phyloP scores from a whole-genome alignment of 2,113 vertebrate genomes.

The Pyrgilauda ruficollis region DNA sequence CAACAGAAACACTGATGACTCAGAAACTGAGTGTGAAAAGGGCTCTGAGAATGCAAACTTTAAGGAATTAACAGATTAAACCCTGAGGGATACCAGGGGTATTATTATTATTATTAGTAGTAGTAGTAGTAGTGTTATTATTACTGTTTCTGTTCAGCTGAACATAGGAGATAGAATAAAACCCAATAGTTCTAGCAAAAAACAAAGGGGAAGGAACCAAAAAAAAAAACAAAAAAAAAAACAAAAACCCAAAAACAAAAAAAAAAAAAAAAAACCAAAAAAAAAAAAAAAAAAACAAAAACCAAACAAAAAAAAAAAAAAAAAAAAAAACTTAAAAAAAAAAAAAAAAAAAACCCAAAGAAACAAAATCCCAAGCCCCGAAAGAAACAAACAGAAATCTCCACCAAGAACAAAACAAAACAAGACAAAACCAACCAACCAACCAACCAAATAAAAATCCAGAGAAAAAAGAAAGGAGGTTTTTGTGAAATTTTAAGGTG shows the following conservation, averaged over 20 bases:
- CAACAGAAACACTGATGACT: background rate
- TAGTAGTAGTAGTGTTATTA: background rate
- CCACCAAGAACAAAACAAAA: background rate
- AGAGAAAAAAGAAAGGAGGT: rapidly evolving
- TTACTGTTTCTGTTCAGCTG: background rate
- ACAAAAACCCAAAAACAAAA: no score
- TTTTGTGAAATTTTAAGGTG: background rate
- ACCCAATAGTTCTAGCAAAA: background rate
- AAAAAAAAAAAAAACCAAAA: no score
- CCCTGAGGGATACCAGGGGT: background rate
- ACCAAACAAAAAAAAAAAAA: no score
- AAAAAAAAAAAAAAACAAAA: no score
- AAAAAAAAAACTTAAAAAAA: no score
- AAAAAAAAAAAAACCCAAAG: no score
- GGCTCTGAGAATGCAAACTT: background rate
- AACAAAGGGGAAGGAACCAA: background rate
- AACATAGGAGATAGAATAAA: background rate
- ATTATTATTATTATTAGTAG: no score
- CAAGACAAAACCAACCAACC: background rate
- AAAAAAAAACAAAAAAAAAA: no score
- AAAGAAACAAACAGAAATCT: background rate
- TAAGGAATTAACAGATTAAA: background rate
- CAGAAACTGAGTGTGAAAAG: background rate
- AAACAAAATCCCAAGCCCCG: background rate
- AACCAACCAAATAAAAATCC: no score